Conservation (phyloP, 2,888 invertebrate species). For the Drosophila meridionalis region DNA sequence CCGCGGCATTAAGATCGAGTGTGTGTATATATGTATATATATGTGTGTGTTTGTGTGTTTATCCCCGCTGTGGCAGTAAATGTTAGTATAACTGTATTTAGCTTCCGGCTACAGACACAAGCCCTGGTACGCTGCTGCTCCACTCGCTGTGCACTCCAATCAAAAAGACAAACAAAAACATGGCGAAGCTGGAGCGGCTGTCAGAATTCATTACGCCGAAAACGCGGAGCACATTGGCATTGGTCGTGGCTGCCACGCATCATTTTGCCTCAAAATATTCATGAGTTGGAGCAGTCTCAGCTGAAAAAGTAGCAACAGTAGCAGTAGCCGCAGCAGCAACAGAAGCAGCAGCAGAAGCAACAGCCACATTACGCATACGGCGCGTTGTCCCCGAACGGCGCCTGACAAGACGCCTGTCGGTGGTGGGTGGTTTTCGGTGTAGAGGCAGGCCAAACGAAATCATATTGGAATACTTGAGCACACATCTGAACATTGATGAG, state of each 20-base stretch:
- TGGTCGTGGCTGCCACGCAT: conserved; percentile 35
- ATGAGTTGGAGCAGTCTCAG: conserved; percentile 39
- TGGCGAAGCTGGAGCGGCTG: conserved; percentile 27
- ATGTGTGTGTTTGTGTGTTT: conserved; percentile 3
- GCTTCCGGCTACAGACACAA: conserved; percentile 49
- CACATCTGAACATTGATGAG: conserved; percentile 15
- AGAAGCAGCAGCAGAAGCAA: conserved; percentile 32
- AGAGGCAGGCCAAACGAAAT: conserved; percentile 11
- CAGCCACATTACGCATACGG: conserved; percentile 65
- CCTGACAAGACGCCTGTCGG: conserved; percentile 1
- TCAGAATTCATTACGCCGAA: conserved; percentile 56
- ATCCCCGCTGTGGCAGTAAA: conserved; percentile 25
- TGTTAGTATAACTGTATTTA: conserved; percentile 50
- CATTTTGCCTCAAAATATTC: conserved; percentile 57
- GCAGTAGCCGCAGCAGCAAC: conserved; percentile 30
- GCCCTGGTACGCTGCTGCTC: conserved; percentile 7
- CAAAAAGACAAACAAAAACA: conserved; percentile 65
- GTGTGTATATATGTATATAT: neutral
- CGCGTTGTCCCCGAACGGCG: conserved; percentile 46
- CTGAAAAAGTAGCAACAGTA: conserved; percentile 12
- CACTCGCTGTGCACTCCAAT: conserved; percentile 52
- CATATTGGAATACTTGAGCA: conserved; percentile 21
- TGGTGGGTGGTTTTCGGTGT: neutral
- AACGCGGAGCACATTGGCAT: conserved; percentile 21
- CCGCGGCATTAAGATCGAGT: conserved; percentile 24